Conservation (phyloP, 2,797 vertebrate species). For the Tiaroga cobitis region DNA sequence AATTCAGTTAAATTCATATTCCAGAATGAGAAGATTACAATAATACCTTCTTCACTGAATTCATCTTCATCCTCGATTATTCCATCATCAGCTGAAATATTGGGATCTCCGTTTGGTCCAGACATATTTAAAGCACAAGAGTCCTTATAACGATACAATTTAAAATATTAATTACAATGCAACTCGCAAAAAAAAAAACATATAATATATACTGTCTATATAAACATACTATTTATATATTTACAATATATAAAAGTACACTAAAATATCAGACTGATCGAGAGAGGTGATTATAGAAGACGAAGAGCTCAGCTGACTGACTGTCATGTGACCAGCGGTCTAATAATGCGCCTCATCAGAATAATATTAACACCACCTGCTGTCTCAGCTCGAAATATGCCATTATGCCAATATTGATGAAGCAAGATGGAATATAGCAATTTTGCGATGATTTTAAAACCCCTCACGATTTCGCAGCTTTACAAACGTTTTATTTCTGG, state of each 20-base stretch:
- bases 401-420: neutral
- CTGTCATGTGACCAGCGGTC: neutral
- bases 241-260: neutral
- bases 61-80: slow-evolving; percentile 79
- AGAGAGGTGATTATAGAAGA: neutral
- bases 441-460: neutral
- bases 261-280: neutral
- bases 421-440: fast-evolving
- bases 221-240: neutral
- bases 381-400: neutral
- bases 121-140: slow-evolving; percentile 69
- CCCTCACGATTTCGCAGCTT: neutral
- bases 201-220: neutral
- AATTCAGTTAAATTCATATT: neutral
- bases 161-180: neutral
- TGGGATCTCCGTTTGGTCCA: slow-evolving; percentile 81
- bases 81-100: slow-evolving; percentile 68
- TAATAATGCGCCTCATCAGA: slow-evolving; percentile 6
- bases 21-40: neutral
- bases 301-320: slow-evolving; percentile 66
- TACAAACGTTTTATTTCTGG: neutral
- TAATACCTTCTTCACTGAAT: slow-evolving; percentile 76
- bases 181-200: neutral
- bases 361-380: neutral
- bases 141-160: neutral